Evolutionary conservation across 2,797 vertebrate species (phyloP), one percentile per base, ranked within the genome.

Genomic region (Ctenopoma kingsleyae): DNA sequence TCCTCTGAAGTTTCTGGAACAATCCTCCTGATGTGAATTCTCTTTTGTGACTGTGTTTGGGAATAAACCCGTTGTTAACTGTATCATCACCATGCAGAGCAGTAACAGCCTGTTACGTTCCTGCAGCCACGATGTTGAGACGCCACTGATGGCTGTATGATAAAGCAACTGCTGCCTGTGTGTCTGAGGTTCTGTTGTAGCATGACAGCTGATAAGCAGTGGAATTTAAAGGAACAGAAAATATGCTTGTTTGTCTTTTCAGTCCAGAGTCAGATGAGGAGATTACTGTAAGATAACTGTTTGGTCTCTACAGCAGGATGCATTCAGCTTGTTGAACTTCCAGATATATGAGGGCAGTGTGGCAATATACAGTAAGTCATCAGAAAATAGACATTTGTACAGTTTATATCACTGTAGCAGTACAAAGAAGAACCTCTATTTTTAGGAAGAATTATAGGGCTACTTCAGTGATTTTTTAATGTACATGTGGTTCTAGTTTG

Each of bases 121-220:
- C 36, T 36, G 5, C 40, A 48, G 13, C 40, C 71, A 13, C 32
- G 61, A 53, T 63, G 57, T 16, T 51, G 54, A 57, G 56, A 60
- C 38, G 11, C n/a, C 70, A 20, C 11, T 38, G 41, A 35, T 36
- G 56, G 32, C 32, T 41, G 23, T 5, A 2, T 51, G 77, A 76
- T 77, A 67, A 71, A 66, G 58, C 63, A 76, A 66, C 72, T 59
- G 73, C 57, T 77, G 57, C 56, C 61, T 41, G 19, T 54, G 49
- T 48, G 68, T 76, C 55, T 61, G 66, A 74, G 46, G 36, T 15
- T 3, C 47, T 52, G 56, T 49, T 49, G 64, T 52, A 63, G 57
- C 74, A n/a, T 67, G 66, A 63, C 48, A 10, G 40, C 19, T 70
- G 66, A 77, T 67, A 77, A 77, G 62, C 11, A 41, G 47, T 8